Evolutionary conservation across 2,888 invertebrate genomes (phyloP).

Genomic region (Scaptomyza flava): DNA sequence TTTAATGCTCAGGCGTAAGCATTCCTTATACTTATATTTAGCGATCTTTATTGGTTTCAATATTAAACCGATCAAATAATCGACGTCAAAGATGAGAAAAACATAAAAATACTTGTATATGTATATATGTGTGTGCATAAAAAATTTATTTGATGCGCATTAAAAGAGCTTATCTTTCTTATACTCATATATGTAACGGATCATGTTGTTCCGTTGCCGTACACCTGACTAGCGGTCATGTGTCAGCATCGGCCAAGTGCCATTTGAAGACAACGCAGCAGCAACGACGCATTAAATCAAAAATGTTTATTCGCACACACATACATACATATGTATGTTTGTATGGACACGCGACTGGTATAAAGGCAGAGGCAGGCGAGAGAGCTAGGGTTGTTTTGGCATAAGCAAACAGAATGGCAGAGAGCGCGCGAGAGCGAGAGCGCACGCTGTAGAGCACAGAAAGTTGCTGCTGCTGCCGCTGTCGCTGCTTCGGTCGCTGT

Average conservation of each 20-base stretch:
- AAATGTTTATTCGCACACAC: constrained; percentile 19
- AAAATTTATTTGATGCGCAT: no score
- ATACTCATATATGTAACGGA: not conserved
- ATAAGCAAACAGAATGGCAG: constrained; percentile 7
- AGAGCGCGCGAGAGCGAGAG: constrained; percentile 32
- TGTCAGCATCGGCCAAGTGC: constrained; percentile 60
- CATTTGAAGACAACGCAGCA: constrained; percentile 49
- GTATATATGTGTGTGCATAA: not conserved
- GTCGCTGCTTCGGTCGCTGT: constrained; percentile 1
- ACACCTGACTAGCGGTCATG: constrained; percentile 43
- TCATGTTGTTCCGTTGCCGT: not conserved
- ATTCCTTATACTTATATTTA: constrained; percentile 3
- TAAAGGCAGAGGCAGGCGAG: constrained; percentile 10
- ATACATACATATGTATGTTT: not conserved
- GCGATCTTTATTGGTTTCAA: not conserved
- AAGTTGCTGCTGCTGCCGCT: constrained; percentile 20
- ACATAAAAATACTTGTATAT: not conserved
- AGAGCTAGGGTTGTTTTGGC: constrained; percentile 51
- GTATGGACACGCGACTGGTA: constrained; percentile 19
- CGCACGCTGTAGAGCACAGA: constrained; percentile 24
- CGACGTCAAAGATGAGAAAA: not conserved
- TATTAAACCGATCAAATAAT: not conserved
- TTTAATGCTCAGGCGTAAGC: no score
- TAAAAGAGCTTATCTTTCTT: no score
- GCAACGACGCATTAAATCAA: constrained; percentile 30